A percentile compares a stretch with the other conserved stretches of the same genome.
Evolutionary conservation across 2,113 vertebrate species (phyloP).

Genomic region (Bos taurus): ARS-UCD2.0 NC_037340.1:69965001-69965500

Average conservation of each 20-base stretch:
- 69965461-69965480: background rate
- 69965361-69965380: rapidly evolving
- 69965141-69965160: background rate
- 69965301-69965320: background rate
- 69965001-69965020: background rate
- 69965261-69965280: rapidly evolving
- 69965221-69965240: background rate
- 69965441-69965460: background rate
- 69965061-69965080: background rate
- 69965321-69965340: rapidly evolving
- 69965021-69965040: background rate
- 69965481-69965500: background rate
- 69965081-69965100: background rate
- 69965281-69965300: background rate
- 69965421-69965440: background rate
- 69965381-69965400: background rate
- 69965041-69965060: background rate
- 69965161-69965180: background rate
- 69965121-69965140: background rate
- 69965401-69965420: background rate
- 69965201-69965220: too few species aligned
- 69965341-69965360: background rate
- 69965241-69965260: background rate
- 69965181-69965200: background rate
- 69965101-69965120: background rate